These are phyloP conservation scores for Tapirus terrestris DNA, from an alignment of 2,113 vertebrate genomes.

Conservation along the genomic window DNA sequence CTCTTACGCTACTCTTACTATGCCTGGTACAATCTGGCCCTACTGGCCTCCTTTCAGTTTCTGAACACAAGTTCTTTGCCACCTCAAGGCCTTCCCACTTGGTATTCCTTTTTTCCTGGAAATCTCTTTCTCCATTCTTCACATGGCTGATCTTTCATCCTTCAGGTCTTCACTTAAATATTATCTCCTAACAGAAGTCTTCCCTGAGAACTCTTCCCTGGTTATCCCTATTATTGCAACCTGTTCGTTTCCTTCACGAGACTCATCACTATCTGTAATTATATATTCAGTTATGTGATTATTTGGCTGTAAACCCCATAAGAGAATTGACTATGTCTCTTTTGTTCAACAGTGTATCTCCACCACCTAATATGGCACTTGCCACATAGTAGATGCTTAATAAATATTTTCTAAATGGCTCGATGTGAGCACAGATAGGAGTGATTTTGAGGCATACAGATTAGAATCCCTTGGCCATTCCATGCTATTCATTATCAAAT, in stretches of 20 bases:
- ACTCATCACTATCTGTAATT: neutral
- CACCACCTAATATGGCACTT: neutral
- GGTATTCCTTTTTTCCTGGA: neutral
- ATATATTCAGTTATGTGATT: slow-evolving; percentile 19
- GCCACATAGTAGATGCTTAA: neutral
- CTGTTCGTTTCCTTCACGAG: slow-evolving; percentile 52
- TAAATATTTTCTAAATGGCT: slow-evolving; percentile 38
- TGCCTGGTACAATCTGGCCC: neutral
- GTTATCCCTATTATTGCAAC: neutral
- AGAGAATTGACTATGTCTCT: neutral
- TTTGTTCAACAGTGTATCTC: slow-evolving; percentile 28
- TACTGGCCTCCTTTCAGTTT: slow-evolving; percentile 28
- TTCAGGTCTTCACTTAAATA: slow-evolving; percentile 24
- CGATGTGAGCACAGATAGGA: neutral
- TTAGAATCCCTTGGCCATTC: neutral
- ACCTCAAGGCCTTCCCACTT: neutral
- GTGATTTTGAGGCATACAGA: slow-evolving; percentile 17
- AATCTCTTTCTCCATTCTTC: neutral
- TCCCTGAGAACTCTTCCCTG: neutral
- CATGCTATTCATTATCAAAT: slow-evolving; percentile 9
- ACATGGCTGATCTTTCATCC: neutral
- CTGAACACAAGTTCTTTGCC: slow-evolving; percentile 12
- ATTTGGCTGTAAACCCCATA: slow-evolving; percentile 3
- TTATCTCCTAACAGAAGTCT: neutral
- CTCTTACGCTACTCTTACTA: neutral